phyloP scores from a whole-genome alignment of 1,140 invertebrate genomes.

The Macrocentrus cingulum region DNA sequence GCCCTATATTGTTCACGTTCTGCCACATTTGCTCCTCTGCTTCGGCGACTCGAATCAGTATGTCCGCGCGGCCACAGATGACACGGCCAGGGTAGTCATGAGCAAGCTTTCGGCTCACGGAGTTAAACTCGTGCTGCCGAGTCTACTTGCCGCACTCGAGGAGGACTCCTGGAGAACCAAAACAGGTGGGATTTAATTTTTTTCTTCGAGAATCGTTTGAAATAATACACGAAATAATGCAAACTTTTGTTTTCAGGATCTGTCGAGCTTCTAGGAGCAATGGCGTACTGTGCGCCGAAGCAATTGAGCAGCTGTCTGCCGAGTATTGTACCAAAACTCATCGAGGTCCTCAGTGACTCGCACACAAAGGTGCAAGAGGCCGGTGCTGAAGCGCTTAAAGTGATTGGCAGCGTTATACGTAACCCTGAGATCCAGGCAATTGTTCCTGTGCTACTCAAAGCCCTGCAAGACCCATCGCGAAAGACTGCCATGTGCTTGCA shows the following conservation, averaged over 20 bases:
- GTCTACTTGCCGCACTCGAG: conserved; percentile 88
- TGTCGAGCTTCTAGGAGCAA: conserved; percentile 93
- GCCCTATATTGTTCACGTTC: conserved; percentile 96
- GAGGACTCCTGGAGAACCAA: conserved; percentile 99
- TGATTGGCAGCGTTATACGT: conserved; percentile 96
- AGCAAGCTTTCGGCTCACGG: conserved; percentile 94
- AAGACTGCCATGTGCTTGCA: conserved; percentile 92
- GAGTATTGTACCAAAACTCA: conserved; percentile 97
- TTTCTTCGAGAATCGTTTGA: too few species aligned
- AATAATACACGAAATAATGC: too few species aligned
- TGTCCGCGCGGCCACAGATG: conserved; percentile 88
- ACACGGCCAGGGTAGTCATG: conserved; percentile 95
- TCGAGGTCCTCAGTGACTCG: conserved; percentile 96
- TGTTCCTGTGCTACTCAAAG: conserved; percentile 87
- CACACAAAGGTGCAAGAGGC: conserved; percentile 98
- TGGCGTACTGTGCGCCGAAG: conserved; percentile 98
- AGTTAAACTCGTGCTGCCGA: conserved; percentile 92
- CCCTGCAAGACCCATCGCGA: conserved; percentile 94
- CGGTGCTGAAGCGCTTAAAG: conserved; percentile 89
- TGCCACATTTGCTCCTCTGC: conserved; percentile 92
- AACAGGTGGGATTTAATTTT: conserved; percentile 68
- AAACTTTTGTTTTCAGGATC: conserved; percentile 70
- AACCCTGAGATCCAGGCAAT: conserved; percentile 99
- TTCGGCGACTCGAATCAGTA: conserved; percentile 95
- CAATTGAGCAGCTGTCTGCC: conserved; percentile 97